Base-by-base conservation (phyloP, 92 coral and sea anemone species). In the Pocillopora meandrina region DNA sequence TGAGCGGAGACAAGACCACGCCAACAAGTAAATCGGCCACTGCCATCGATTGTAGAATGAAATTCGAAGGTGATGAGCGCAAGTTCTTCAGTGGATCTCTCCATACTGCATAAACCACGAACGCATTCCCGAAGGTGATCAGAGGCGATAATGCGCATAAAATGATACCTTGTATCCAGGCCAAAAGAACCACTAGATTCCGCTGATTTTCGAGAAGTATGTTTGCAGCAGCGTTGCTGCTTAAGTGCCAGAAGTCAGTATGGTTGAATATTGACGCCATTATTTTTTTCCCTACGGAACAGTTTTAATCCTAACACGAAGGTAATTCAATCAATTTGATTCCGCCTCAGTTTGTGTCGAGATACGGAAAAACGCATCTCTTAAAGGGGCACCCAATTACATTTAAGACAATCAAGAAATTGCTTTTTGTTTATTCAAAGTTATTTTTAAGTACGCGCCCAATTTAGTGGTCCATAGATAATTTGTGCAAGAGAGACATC, bases 21-120 rank as follows among this genome's bases (percentile, higher is more conserved):
- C 84, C 84, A 58, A 57, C 76, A 17, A 68, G 56, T 26, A 70
- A 69, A 57, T 80, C 84, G 9, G 84, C 67, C 21, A 57, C 9
- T 5, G 76, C 76, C 84, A 80, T 67, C 33, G 76, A 80, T 58
- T 67, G 84, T 18, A 80, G 76, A 57, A 80, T 80, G 8, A 80
- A 80, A 56, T 58, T 68, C 33, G 75, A 26, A 6, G 84, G 76
- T 60, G 76, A 49, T 7, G 17, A 11, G 34, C 76, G 84, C n/a
- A 80, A 31, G 16, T 80, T 67, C 16, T 10, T 80, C 65, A 70
- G 33, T 14, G 75, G 84, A 19, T 80, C 84, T 56, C 67, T 80
- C 75, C 84, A 56, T 56, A 80, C 84, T 26, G 65, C 58, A 57
- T 12, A 80, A 67, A 80, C 31, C 71, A 80, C 76, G 5, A 80